Base-by-base conservation (phyloP, 2,888 invertebrate species). In the Argyresthia goedartella region DNA sequence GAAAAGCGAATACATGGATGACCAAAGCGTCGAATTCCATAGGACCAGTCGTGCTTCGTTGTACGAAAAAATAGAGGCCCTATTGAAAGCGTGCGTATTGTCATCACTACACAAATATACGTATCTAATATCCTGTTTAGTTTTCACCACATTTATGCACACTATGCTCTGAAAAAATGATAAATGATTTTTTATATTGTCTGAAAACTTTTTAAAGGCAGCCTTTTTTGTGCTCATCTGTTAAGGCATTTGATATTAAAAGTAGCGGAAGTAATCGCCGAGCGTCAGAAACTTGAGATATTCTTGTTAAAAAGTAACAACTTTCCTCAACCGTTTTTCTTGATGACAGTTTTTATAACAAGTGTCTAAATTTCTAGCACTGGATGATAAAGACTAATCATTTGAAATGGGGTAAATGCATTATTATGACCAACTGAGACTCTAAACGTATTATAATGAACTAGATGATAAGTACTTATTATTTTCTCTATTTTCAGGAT, bases 1-100 rank as follows among this genome's bases (percentile, higher is more conserved):
- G 67, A 74, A 79, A 64, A 61, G 64, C 55, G 69, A 66, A 58
- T 62, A 66, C 59, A 71, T 73, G 69, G 70, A 65, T 53, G 59
- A 57, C 49, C 63, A 61, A 14, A 71, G 61, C 61, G 64, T 81
- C 47, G 88, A 88, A 62, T 88, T 90, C 69, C 91, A 92, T 72
- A 88, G 91, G 59, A 84, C 87, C 59, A 90, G 89, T 59, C 87
- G 92, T 59, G 80, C 89, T 52, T 86, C 88, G 56, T 81, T 92
- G 51, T 92, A 91, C 71, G 84, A 79, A 60, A 91, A 91, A 81
- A 81, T 92, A 56, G 91, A 92, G 73, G 81, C 85, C 59, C 81
- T 92, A 73, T 74, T 92, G 52, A 81, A 82, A 59, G 89, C 90
- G 92, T 92, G 71, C 70, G 89, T 88, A 43, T 54, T 44, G 50